Evolutionary conservation across 2,888 invertebrate genomes (phyloP).

Genomic region (Dasysyrphus albostriatus): DNA sequence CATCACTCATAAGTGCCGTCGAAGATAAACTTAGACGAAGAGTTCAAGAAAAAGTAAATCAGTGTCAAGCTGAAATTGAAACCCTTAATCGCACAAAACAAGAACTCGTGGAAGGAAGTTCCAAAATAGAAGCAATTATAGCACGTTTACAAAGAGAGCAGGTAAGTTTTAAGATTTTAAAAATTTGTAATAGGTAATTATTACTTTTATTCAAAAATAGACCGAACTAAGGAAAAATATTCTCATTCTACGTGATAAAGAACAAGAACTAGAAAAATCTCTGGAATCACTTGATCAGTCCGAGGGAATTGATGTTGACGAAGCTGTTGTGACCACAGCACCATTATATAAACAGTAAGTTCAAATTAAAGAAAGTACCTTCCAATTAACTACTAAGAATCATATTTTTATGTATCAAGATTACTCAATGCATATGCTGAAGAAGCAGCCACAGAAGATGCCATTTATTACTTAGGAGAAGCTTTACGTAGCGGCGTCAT

Average conservation of each 20-base stretch:
- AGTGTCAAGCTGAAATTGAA: conserved; percentile 95
- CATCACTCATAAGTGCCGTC: conserved; percentile 96
- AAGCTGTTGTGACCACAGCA: conserved; percentile 97
- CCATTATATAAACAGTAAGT: conserved; percentile 96
- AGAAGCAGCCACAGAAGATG: conserved; percentile 99
- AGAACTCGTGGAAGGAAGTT: conserved; percentile 93
- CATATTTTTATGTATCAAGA: conserved; percentile 84
- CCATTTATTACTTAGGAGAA: conserved; percentile 98
- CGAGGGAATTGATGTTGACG: conserved; percentile 95
- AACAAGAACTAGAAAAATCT: conserved; percentile 92
- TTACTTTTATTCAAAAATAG: conserved; percentile 80
- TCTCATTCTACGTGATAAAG: conserved; percentile 92
- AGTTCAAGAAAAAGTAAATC: conserved; percentile 94
- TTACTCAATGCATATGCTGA: conserved; percentile 97
- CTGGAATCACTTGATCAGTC: conserved; percentile 90
- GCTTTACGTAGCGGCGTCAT: conserved; percentile 96
- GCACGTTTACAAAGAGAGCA: conserved; percentile 90
- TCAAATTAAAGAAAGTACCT: neutral
- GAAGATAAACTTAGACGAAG: conserved; percentile 96
- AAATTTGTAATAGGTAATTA: neutral
- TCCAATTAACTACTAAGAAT: too few species aligned
- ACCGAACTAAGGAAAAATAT: conserved; percentile 93
- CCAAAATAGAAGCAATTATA: conserved; percentile 91
- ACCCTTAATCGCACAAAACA: conserved; percentile 94
- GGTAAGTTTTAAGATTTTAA: conserved; percentile 79